These are phyloP conservation scores for Cordilura impudica DNA, from an alignment of 2,888 invertebrate species.

Conservation along the genomic window DNA sequence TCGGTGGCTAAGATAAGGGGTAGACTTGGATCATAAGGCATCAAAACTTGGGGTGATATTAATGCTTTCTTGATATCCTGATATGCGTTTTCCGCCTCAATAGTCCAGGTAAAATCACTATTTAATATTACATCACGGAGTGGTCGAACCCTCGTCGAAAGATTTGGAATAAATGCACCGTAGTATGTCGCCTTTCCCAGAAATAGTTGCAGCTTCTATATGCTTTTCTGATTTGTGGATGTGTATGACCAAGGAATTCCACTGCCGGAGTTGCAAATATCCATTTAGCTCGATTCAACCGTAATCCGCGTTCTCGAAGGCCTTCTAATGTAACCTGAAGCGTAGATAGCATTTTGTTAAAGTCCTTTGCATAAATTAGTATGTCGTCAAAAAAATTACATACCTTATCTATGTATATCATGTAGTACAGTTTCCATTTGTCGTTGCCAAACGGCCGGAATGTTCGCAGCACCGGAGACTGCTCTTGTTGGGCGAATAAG, in stretches of 20 bases:
- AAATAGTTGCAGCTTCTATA: slow-evolving; percentile 53
- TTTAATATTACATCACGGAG: slow-evolving; percentile 5
- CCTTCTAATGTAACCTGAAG: background rate
- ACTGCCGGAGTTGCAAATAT: slow-evolving; percentile 46
- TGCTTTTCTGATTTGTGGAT: slow-evolving; percentile 42
- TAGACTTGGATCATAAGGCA: background rate
- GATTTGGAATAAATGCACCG: slow-evolving; percentile 4
- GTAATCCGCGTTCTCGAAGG: background rate
- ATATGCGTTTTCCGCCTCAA: background rate
- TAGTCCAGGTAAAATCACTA: background rate
- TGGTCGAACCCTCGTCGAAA: slow-evolving; percentile 7
- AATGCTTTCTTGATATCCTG: slow-evolving; percentile 1
- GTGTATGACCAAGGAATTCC: slow-evolving; percentile 46
- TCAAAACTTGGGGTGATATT: background rate
- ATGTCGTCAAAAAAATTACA: slow-evolving; percentile 38
- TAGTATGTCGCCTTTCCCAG: slow-evolving; percentile 24
- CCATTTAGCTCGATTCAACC: slow-evolving; percentile 18
- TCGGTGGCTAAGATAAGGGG: slow-evolving; percentile 1
- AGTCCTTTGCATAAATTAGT: slow-evolving; percentile 12
- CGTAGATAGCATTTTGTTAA: slow-evolving; percentile 1
- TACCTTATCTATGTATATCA: slow-evolving; percentile 18
- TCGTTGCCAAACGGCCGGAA: slow-evolving; percentile 48
- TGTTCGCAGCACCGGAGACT: slow-evolving; percentile 48
- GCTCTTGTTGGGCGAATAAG: slow-evolving; percentile 46
- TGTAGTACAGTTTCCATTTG: slow-evolving; percentile 32